A percentile compares a stretch with the other conserved stretches of the same genome.
Evolutionary conservation across 2,888 invertebrate genomes (phyloP).

Genomic region (Epistrophe grossulariae): DNA sequence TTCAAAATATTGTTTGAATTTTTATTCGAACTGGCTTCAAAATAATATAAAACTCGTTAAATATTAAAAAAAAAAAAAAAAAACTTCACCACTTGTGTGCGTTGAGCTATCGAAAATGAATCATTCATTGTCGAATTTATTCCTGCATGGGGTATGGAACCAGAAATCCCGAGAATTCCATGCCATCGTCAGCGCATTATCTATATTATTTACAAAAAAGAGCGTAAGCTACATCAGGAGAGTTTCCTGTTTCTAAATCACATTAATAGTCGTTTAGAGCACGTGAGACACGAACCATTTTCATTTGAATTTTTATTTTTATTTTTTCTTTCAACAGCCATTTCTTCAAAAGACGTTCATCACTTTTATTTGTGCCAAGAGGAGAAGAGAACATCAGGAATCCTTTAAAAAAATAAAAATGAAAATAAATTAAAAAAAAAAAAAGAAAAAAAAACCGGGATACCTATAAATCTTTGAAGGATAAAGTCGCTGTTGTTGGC

Average conservation of each 20-base stretch:
- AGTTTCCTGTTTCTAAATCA: conserved; percentile 74
- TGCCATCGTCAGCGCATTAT: conserved; percentile 44
- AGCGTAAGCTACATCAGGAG: conserved; percentile 66
- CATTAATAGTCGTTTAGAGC: conserved; percentile 76
- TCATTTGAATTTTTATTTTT: conserved; percentile 16
- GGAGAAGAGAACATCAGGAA: conserved; percentile 24
- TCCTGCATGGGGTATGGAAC: conserved; percentile 11
- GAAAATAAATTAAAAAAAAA: conserved; percentile 56
- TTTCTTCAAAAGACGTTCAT: conserved; percentile 78
- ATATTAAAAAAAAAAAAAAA: conserved; percentile 18
- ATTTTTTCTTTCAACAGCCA: conserved; percentile 36
- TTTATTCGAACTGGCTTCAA: background rate
- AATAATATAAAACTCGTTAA: conserved; percentile 63
- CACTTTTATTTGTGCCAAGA: conserved; percentile 74
- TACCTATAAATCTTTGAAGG: conserved; percentile 69
- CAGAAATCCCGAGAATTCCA: conserved; percentile 30
- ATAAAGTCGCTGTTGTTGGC: conserved; percentile 60
- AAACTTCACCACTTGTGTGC: conserved; percentile 58
- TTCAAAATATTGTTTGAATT: conserved; percentile 12
- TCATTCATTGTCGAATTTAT: conserved; percentile 67
- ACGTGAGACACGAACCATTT: conserved; percentile 74
- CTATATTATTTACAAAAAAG: conserved; percentile 18
- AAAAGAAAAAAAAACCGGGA: conserved; percentile 19
- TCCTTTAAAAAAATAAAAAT: conserved; percentile 3
- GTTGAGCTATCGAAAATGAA: conserved; percentile 71